phyloP scores from a whole-genome alignment of 2,888 invertebrate genomes.

The Neoascia interrupta region DNA sequence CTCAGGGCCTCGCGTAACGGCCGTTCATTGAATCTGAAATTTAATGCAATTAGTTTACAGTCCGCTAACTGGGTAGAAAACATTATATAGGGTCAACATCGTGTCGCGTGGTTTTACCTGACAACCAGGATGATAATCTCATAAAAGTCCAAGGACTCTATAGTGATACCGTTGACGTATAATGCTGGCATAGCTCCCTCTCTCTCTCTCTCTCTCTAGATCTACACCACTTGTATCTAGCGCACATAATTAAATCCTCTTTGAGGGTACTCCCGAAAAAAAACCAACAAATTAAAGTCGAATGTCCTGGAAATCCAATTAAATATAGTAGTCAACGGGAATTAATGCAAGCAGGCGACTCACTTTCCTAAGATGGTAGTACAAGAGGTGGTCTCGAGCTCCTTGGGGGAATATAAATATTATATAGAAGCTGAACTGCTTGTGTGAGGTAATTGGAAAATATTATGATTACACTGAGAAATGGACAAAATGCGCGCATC shows the following conservation, averaged over 20 bases:
- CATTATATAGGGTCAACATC: constrained; percentile 53
- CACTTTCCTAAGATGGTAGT: constrained; percentile 1
- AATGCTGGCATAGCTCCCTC: too few species aligned
- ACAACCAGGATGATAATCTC: constrained; percentile 54
- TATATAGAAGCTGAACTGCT: background rate
- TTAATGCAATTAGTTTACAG: constrained; percentile 63
- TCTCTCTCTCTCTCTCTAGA: too few species aligned
- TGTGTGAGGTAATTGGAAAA: constrained; percentile 58
- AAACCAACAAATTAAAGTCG: constrained; percentile 45
- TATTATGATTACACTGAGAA: constrained; percentile 32
- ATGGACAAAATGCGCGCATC: constrained; percentile 36
- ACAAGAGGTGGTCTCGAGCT: constrained; percentile 37
- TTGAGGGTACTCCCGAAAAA: constrained; percentile 28
- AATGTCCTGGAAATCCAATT: constrained; percentile 69
- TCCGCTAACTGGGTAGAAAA: constrained; percentile 50
- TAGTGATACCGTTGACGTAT: constrained; percentile 31
- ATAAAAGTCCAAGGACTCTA: constrained; percentile 47
- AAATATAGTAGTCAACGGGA: constrained; percentile 56
- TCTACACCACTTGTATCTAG: constrained; percentile 16
- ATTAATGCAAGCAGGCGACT: constrained; percentile 47
- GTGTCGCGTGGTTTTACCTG: constrained; percentile 45
- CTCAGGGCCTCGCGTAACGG: constrained; percentile 15
- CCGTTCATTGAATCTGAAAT: constrained; percentile 55
- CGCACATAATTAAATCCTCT: constrained; percentile 62
- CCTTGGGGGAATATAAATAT: constrained; percentile 22